Evolutionary conservation across 1,140 invertebrate genomes (phyloP), one percentile per base, ranked within the genome.

Genomic region (Magallana gigas): DNA sequence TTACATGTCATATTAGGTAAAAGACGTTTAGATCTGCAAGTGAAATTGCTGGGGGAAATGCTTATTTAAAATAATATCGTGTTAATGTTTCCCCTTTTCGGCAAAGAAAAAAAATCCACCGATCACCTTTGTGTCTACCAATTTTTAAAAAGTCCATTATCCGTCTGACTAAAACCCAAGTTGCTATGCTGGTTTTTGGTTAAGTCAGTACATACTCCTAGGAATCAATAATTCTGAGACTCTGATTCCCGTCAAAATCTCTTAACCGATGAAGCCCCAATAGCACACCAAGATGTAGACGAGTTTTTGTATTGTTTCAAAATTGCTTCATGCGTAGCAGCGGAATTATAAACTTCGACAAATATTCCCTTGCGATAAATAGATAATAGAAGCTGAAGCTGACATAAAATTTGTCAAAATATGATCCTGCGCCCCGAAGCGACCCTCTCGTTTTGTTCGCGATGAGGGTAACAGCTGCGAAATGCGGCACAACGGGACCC

Each of bases 391-490:
- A 71, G 8, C 68, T 11, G 68, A 23, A 11, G 36, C 68, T 29
- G 68, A 71, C 23, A 23, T 29, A 18, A 71, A 71, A 36, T 29
- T 8, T 9, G 18, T 36, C 18, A 71, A 71, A 71, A 71, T 71
- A 23, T 71, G n/a, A 71, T 71, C 18, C 64, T 71, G n/a, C 36
- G 48, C 80, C 57, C 80, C 57, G 80, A 57, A 82, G 80, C 48
- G 57, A 36, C 18, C 80, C 80, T 80, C 58, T n/a, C 14, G 8
- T 9, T 9, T 18, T 48, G 62, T 84, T 29, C 23, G 57, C n/a
- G 18, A 84, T 59, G 57, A 86, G 83, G 84, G 86, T 71, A 87
- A 89, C 88, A 89, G 88, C 88, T 89, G 88, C 68, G 85, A 62
- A 86, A 60, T 84, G 85, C 85, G 88, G 56, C 88, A 87, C 48